Evolutionary conservation across 2,888 invertebrate species (phyloP), one percentile per base, ranked within the genome.

Genomic region (Automeris io): DNA sequence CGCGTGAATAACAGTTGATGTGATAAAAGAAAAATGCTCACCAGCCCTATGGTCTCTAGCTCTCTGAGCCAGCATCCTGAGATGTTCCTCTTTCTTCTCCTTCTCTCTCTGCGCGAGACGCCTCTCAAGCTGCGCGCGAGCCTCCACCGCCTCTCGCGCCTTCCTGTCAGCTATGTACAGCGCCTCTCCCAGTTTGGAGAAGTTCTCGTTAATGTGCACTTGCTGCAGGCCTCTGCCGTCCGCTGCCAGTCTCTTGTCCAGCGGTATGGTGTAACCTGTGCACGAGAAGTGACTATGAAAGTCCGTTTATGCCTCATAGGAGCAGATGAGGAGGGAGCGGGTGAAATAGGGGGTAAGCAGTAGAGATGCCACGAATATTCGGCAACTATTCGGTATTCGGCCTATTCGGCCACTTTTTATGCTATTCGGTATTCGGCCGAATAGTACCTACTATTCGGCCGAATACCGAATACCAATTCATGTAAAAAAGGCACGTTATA

Each of bases 121-220:
- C 82, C 97, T 95, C 73, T 99, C 99, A 1, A 99, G 85, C 65
- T 98, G 97, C 0, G 98, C 97, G 18, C 99, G 87, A 54, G 97
- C 96, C 67, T 99, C 99, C 0, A 99, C 99, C 1, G 98, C 97
- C 75, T 99, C 99, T 32, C 99, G 88, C 0, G 99, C 98, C 78
- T 99, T 99, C 61, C 85, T 81, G 70, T 99, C 99, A 1, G 99
- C 99, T 55, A 99, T 98, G 70, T 98, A 99, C 35, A 99, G 81
- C 0, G 99, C 96, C 71, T 99, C 99, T 0, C 99, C 96, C 39
- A 99, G 88, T 70, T 99, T 99, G 0, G 99, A 97, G 80, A 99
- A 99, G 76, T 99, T 99, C 71, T 99, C 99, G 71, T 99, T 99
- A 40, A 99, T 97, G 71, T 99, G 99, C 2, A 96, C 94, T 65